Percentiles rank a stretch among this genome's conserved stretches.
These are phyloP conservation scores for Maconellicoccus hirsutus DNA, from an alignment of 1,140 invertebrate species.

Conservation along the genomic window DNA sequence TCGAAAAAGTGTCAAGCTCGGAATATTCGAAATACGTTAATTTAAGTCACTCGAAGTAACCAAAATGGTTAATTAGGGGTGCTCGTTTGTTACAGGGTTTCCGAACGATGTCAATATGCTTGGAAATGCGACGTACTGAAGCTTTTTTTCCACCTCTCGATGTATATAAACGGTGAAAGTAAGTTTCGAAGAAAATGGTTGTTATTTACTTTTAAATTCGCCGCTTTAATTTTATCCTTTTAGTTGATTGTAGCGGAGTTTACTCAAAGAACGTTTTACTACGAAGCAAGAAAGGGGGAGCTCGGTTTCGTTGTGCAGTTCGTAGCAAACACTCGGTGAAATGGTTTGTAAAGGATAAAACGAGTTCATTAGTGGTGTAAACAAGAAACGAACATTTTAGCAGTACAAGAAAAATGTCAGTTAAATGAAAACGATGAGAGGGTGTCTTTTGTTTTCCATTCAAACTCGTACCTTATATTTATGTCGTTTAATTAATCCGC, in stretches of 20 bases:
- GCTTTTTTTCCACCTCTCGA: neutral
- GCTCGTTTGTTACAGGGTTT: no score
- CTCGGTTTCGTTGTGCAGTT: conserved; percentile 1
- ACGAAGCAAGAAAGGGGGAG: neutral
- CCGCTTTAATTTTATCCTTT: conserved; percentile 2
- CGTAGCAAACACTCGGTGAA: conserved; percentile 7
- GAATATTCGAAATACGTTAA: no score
- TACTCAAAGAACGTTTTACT: conserved; percentile 4
- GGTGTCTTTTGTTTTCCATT: conserved; percentile 4
- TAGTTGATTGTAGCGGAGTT: conserved; percentile 1
- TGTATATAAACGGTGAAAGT: neutral
- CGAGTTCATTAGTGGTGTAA: conserved; percentile 3
- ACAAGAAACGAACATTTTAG: conserved; percentile 9
- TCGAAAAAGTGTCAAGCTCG: neutral
- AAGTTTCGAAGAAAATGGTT: neutral
- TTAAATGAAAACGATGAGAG: conserved; percentile 9
- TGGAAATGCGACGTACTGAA: neutral
- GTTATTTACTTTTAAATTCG: conserved; percentile 6
- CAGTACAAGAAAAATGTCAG: neutral
- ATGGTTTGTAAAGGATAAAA: conserved; percentile 9
- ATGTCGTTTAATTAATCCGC: neutral
- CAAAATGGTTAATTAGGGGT: no score
- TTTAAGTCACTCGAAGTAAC: no score
- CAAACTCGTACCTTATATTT: neutral
- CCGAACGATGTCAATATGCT: no score